Evolutionary conservation across 2,888 invertebrate species (phyloP), one percentile per base, ranked within the genome.

Genomic region (Volucella zonaria): DNA sequence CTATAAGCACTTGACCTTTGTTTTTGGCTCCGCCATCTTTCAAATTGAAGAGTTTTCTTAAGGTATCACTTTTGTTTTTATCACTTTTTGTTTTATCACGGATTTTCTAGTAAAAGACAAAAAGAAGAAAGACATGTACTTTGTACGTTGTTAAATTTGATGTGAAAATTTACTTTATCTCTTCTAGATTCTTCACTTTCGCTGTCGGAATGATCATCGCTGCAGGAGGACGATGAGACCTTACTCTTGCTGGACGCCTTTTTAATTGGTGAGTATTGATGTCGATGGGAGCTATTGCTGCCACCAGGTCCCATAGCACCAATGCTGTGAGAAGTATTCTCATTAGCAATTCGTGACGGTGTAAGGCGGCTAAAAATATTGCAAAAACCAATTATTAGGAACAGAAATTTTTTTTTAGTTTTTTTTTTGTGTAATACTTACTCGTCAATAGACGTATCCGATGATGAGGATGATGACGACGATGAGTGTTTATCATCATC

Each of bases 21-120:
- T 94, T 94, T 87, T 94, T 95, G 2, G 95, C 95, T 2, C 95
- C 95, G 14, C 95, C 95, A 68, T 95, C 95, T 83, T 96, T 95
- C 86, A 95, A 95, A 52, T 94, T 95, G 89, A 95, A 95, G 67
- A 95, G 91, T 88, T 94, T 95, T 52, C 94, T 92, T 70, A 95
- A 90, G 0, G 95, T 95, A 88, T 94, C 94, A 88, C 93, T 95
- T 90, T 95, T 95, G 91, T 95, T 95, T 89, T 95, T 95, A 90
- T 95, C 95, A 92, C 92, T 90, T 91, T 90, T 89, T 89, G 91
- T 90, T 89, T 90, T 92, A 88, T 90, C 89, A 88, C 88, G 88
- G 61, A 89, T 87, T 87, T 89, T 89, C 89, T 89, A 56, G 1
- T 49, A 76, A 78, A 64, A 2, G 64, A n/a, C 49, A 47, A 47